These are phyloP conservation scores for Clarias magur DNA, from an alignment of 2,113 vertebrate species.

Conservation along the genomic window DNA sequence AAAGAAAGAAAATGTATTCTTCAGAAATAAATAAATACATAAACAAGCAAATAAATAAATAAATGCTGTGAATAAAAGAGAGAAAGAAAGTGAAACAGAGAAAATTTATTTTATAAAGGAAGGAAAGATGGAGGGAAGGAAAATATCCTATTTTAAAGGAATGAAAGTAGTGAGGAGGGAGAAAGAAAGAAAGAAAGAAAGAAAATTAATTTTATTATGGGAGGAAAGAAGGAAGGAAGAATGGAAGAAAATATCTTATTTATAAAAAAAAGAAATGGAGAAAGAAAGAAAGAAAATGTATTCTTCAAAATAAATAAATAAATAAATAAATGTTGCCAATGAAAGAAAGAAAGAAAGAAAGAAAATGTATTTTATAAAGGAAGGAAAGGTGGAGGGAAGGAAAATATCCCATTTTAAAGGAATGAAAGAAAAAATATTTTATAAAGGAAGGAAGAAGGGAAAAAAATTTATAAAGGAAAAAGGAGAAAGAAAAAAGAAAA, in stretches of 20 bases:
- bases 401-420: too few relatives aligned
- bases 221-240: too few relatives aligned
- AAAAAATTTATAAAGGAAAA: not conserved
- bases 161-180: not conserved
- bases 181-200: not conserved
- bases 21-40: not conserved
- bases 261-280: not conserved
- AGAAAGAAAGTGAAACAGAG: not conserved
- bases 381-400: too few relatives aligned
- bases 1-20: too few relatives aligned
- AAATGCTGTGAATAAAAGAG: not conserved
- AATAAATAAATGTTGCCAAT: not conserved
- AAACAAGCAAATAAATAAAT: not conserved
- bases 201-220: too few relatives aligned
- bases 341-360: not conserved
- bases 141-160: too few relatives aligned
- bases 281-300: not conserved
- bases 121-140: too few relatives aligned
- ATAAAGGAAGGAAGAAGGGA: not conserved
- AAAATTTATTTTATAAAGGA: not conserved
- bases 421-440: too few relatives aligned
- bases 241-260: too few relatives aligned
- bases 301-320: not conserved
- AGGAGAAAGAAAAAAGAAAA: not conserved
- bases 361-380: too few relatives aligned